A percentile compares a stretch with the other conserved stretches of the same genome.
These are phyloP conservation scores for Sylvilagus floridanus DNA, from an alignment of 2,797 vertebrate species.

Conservation along the genomic window DNA sequence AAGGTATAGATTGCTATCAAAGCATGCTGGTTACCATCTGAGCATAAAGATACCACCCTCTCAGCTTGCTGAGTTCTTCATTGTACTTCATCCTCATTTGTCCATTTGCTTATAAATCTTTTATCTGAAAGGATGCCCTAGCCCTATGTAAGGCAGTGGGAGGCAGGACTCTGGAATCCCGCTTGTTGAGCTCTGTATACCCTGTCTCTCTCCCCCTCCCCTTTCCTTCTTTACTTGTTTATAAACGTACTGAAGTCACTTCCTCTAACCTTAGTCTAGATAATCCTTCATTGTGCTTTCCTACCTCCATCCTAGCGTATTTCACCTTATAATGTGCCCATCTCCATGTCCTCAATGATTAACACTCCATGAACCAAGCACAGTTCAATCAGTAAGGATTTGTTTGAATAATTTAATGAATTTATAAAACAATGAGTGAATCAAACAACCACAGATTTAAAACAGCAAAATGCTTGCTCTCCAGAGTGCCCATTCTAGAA, in stretches of 20 bases:
- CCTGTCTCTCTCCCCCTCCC: background rate
- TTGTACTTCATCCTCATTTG: slow-evolving; percentile 35
- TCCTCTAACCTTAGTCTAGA: background rate
- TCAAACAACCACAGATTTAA: background rate
- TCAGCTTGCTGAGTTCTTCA: background rate
- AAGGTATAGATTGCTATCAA: slow-evolving; percentile 61
- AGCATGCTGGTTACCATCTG: background rate
- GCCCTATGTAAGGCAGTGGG: background rate
- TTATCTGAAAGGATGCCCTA: slow-evolving; percentile 10
- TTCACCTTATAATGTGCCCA: background rate
- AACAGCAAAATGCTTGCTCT: slow-evolving; percentile 7
- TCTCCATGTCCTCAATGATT: background rate
- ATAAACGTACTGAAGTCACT: background rate
- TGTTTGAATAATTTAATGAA: background rate
- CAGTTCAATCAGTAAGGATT: background rate
- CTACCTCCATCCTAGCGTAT: background rate
- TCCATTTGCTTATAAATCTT: slow-evolving; percentile 35
- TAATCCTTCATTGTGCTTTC: background rate
- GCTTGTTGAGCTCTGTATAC: background rate
- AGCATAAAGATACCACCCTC: background rate
- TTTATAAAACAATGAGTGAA: slow-evolving; percentile 43
- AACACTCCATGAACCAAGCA: background rate
- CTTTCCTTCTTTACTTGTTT: background rate
- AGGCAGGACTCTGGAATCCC: background rate
- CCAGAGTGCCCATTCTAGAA: background rate